phyloP scores from a whole-genome alignment of 2,888 invertebrate species.

The Aelia acuminata region DNA sequence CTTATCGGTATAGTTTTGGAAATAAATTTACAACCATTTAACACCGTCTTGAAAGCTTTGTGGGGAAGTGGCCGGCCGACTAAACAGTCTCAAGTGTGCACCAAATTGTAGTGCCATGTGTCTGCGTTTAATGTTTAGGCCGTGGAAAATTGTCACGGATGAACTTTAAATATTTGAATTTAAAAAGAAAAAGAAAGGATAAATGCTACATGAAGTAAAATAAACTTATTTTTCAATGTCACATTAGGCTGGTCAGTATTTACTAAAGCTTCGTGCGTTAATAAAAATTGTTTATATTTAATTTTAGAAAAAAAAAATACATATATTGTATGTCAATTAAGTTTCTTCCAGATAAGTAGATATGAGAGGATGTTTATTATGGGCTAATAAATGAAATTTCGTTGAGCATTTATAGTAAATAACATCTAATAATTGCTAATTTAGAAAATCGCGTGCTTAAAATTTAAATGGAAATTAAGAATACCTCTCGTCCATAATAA shows the following conservation, averaged over 20 bases:
- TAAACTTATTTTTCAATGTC: not conserved
- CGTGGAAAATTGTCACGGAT: too few relatives aligned
- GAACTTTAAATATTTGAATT: too few relatives aligned
- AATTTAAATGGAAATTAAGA: not conserved
- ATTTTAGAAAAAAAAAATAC: too few relatives aligned
- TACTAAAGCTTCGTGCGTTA: too few relatives aligned
- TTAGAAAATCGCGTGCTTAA: not conserved
- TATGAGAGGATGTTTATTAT: not conserved
- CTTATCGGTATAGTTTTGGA: too few relatives aligned
- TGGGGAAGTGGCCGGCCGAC: too few relatives aligned
- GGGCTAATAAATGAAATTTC: not conserved
- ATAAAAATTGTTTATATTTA: too few relatives aligned
- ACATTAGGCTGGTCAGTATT: not conserved
- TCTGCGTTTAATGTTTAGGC: too few relatives aligned
- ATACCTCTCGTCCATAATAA: not conserved
- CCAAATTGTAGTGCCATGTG: too few relatives aligned
- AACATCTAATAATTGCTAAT: conserved; percentile 5
- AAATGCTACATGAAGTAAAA: not conserved
- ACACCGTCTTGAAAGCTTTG: too few relatives aligned
- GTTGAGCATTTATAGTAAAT: not conserved
- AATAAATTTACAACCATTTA: too few relatives aligned
- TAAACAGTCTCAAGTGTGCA: too few relatives aligned
- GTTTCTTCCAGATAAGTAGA: not conserved
- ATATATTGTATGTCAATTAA: not conserved
- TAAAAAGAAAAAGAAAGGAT: not conserved